Evolutionary conservation across 1,140 invertebrate genomes (phyloP), one percentile per base, ranked within the genome.

Genomic region (Berghia stephanieae): DNA sequence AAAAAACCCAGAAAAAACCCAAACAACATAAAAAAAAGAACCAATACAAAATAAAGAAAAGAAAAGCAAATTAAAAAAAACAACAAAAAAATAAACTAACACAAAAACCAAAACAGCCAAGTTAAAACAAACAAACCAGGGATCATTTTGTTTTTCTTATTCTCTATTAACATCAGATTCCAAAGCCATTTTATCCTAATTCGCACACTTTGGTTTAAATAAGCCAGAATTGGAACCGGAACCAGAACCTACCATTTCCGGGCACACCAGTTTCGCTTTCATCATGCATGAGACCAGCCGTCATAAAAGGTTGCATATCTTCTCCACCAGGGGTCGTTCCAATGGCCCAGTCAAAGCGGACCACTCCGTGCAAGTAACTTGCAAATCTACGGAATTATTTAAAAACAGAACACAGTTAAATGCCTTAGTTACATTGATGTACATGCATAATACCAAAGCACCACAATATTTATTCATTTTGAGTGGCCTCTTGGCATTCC

Each of bases 361-460:
- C 74, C 21, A 85, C 71, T 10, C 83, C 84, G 68, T 85, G 80
- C 2, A 79, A 73, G 43, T 57, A 57, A 66, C 79, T 82, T 24
- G 77, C 76, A 73, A 83, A 85, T 18, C 81, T 81, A 18, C 66
- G n/a, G 69, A 84, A 84, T 67, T 31, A 81, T 76, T n/a, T n/a
- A n/a, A n/a, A n/a, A n/a, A n/a, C n/a, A n/a, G n/a, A n/a, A n/a
- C n/a, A 84, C 78, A 24, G 80, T 80, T n/a, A n/a, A n/a, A n/a
- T n/a, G n/a, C n/a, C n/a, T n/a, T n/a, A n/a, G n/a, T n/a, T n/a
- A n/a, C n/a, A n/a, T n/a, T n/a, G n/a, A n/a, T n/a, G n/a, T n/a
- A n/a, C n/a, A n/a, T n/a, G n/a, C n/a, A n/a, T n/a, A n/a, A n/a
- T n/a, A n/a, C n/a, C n/a, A n/a, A n/a, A n/a, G n/a, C n/a, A n/a